Evolutionary conservation across 2,113 vertebrate species (phyloP), one percentile per base, ranked within the genome.

Genomic region (Nothoprocta pentlandii): DNA sequence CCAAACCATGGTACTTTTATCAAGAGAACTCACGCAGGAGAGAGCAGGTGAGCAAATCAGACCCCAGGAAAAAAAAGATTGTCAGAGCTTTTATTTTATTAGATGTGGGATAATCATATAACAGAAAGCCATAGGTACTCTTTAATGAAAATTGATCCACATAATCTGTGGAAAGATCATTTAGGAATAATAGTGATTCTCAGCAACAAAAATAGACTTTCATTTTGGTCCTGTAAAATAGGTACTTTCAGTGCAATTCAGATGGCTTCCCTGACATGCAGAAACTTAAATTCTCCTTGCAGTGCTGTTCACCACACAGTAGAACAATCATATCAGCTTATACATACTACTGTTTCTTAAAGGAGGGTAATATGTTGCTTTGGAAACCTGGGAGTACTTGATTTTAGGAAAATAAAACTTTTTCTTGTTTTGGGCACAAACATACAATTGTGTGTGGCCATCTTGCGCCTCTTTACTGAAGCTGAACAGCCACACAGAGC

Each of bases 371-470:
- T 28, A 1, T 47, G 19, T 75, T 56, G 5, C 21, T 84, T 70
- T 87, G 47, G 41, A 61, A 74, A 39, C 21, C 39, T 77, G 20
- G 67, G 20, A 47, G 87, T 87, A 47, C 59, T 83, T 93, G 82
- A 67, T 71, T 89, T 88, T 89, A 83, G 68, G 34, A 86, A 96
- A 91, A 67, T 56, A 28, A 77, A 20, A 23, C 80, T 80, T 82
- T 84, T 80, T 66, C 61, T 28, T 88, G 41, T 95, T 19, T 81
- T 7, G 42, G 41, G 49, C 34, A 42, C 34, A 88, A 63, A 49
- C 58, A 23, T 15, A 80, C 86, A 86, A 87, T 51, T 53, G 10
- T 83, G 30, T 36, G 34, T 62, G 77, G 21, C 25, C 90, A n/a
- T 19, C 51, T 84, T 91, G 41, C 25, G 93, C 67, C 30, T 93